Evolutionary conservation across 2,797 vertebrate genomes (phyloP), one percentile per base, ranked within the genome.

Genomic region (Sternarchorhynchus goeldii): DNA sequence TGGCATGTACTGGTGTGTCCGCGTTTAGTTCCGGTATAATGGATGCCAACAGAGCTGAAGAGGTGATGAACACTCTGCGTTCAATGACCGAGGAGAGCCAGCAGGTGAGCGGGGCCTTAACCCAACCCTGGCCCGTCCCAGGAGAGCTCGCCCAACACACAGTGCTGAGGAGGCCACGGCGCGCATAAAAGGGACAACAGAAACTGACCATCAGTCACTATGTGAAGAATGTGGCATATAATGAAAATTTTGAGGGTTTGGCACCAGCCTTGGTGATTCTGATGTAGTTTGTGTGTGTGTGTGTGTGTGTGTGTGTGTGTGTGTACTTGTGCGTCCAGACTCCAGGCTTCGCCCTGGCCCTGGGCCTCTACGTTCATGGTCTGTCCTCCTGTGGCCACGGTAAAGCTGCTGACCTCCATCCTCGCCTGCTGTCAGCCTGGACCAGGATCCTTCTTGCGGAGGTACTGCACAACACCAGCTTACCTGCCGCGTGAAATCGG

Each of bases 361-460:
- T 99, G 0, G 97, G 97, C 17, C 85, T 93, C 5, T 66, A 91
- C 2, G 94, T 96, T 68, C 93, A 97, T 34, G 96, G 97, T 6
- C 89, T 99, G 76, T 94, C 96, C 0, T 72, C 86, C 64, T 95
- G 89, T 8, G 96, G 97, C 53, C 96, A 99, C 5, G 96, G 97
- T 2, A 98, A 94, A 90, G 96, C 97, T 0, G 95, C 95, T 85
- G 95, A 95, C 87, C 86, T 98, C 73, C 91, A 93, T 5, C 92
- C 92, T 82, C 94, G 89, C 59, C 90, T 99, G 39, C 90, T 96
- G 79, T 90, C 94, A 32, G 92, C 95, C 12, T 99, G 97, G 97
- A 92, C 95, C 76, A 97, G 94, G 90, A 94, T 92, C 82, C 86
- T 97, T n/a, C 90, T 97, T 63, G 87, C 95, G 4, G 95, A 99